Evolutionary conservation across 2,113 vertebrate genomes (phyloP).

Genomic region (Psilopogon haemacephalus): DNA sequence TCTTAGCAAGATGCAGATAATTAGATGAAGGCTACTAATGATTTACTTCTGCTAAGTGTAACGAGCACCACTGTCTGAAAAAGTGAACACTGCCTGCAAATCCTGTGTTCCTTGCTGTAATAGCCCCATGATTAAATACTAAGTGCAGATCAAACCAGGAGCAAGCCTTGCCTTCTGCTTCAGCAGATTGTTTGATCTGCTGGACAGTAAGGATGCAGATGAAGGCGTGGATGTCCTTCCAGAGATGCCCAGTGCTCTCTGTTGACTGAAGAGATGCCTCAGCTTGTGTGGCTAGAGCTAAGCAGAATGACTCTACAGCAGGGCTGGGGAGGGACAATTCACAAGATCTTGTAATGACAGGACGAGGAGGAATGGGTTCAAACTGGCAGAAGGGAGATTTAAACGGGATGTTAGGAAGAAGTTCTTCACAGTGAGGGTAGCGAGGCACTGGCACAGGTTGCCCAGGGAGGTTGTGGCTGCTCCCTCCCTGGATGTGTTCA

Average conservation of each 20-base stretch:
- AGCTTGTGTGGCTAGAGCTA: not conserved
- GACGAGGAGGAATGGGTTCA: too few species aligned
- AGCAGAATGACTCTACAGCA: not conserved
- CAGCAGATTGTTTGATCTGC: not conserved
- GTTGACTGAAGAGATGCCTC: not conserved
- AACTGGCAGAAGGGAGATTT: too few species aligned
- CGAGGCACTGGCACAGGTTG: too few species aligned
- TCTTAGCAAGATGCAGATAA: constrained; percentile 37
- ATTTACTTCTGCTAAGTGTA: constrained; percentile 24
- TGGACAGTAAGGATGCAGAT: not conserved
- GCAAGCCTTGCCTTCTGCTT: not conserved
- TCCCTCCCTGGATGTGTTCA: too few species aligned
- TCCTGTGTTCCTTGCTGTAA: not conserved
- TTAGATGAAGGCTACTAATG: constrained; percentile 42
- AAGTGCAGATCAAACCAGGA: not conserved
- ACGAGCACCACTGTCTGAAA: not conserved
- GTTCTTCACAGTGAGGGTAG: too few species aligned
- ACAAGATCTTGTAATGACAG: too few species aligned
- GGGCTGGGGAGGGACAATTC: too few species aligned
- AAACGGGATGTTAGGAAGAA: too few species aligned
- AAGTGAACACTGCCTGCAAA: not conserved
- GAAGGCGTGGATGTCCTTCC: not conserved
- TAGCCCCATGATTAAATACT: not conserved
- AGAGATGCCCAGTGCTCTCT: not conserved
- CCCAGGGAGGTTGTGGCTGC: too few species aligned